phyloP scores from a whole-genome alignment of 2,888 invertebrate genomes.

The Rotaria magnacalcarata region DNA sequence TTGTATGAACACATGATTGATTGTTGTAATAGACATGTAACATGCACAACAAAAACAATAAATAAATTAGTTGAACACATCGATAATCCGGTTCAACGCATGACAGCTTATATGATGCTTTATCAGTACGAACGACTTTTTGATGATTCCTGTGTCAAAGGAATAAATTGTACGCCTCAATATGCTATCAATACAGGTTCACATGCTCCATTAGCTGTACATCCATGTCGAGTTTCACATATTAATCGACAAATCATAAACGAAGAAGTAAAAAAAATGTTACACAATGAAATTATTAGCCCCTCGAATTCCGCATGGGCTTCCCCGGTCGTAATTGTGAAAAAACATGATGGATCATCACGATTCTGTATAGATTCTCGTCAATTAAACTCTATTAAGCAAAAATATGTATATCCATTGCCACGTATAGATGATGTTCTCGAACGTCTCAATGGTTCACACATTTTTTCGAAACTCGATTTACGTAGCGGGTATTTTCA shows the following conservation, averaged over 20 bases:
- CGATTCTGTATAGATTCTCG: background rate
- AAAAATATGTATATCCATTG: background rate
- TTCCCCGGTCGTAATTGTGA: background rate
- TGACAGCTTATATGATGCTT: background rate
- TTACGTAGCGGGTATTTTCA: too few species aligned
- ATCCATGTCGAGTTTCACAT: background rate
- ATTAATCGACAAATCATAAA: background rate
- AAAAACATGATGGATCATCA: background rate
- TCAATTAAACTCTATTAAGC: background rate
- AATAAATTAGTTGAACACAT: background rate
- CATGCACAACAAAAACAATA: too few species aligned
- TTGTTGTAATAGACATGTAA: background rate
- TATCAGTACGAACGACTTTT: background rate
- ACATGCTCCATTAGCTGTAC: background rate
- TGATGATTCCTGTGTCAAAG: background rate
- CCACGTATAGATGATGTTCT: too few species aligned
- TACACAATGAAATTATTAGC: background rate
- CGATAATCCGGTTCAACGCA: background rate
- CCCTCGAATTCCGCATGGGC: background rate
- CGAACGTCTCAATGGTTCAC: too few species aligned
- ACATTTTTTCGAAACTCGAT: too few species aligned
- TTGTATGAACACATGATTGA: background rate
- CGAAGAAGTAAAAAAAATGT: background rate
- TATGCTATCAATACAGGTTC: background rate
- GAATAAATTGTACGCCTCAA: background rate